Evolutionary conservation across 2,113 vertebrate species (phyloP), one percentile per base, ranked within the genome.

Genomic region (Trogon melanurus): DNA sequence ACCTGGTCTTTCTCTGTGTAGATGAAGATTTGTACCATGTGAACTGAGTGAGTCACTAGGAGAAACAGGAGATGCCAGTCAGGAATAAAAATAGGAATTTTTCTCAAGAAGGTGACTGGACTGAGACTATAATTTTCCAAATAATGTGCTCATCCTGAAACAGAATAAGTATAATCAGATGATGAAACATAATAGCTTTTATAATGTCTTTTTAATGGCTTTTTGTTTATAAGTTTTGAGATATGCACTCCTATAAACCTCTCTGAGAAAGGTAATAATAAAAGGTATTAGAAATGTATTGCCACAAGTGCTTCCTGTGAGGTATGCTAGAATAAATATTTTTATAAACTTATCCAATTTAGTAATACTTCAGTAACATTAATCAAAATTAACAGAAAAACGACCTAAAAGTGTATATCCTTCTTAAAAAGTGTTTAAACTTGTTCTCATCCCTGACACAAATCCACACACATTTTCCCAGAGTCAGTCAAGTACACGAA

Each of bases 21-120:
- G 57, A 34, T 48, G 34, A 44, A 75, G 58, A 93, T 88, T 90
- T 88, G 38, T 86, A 67, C 74, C 48, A 81, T 48, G 60, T 27
- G 92, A 90, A 93, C 79, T 74, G 69, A 89, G 79, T 20, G 93
- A 91, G 94, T 78, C 53, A 74, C 27, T 79, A 57, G n/a, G 17
- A 93, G 62, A 95, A 96, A 93, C n/a, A 88, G 15, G 51, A 38
- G 21, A 61, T 81, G 60, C 9, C 75, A 74, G 44, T 90, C 57
- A 90, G 56, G 72, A 91, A 74, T 80, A 85, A 80, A 91, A 96
- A 70, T 86, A 90, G 7, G 58, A 67, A 86, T 78, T 90, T 90
- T 82, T 86, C 61, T 88, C 20, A 74, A 69, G 82, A 84, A 71
- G 71, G 51, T 81, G 41, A 78, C 41, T 84, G 38, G 41, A 64